These are phyloP conservation scores for Sebastes vulpes DNA, from an alignment of 2,797 vertebrate species.

Conservation along the genomic window DNA sequence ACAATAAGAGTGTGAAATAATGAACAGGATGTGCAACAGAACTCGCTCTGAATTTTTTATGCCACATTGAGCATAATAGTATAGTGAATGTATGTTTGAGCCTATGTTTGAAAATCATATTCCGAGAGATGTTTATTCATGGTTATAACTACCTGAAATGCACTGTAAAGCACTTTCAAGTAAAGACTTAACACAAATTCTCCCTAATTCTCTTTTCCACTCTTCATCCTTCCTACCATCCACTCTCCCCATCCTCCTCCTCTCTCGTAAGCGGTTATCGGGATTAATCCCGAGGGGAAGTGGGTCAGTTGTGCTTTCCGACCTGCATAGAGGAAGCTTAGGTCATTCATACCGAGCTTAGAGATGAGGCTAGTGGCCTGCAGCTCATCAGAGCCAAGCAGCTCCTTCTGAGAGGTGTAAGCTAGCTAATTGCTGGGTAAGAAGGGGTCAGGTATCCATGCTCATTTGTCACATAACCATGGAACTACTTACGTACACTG, in stretches of 20 bases:
- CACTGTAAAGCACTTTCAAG: neutral
- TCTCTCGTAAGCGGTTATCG: constrained; percentile 22
- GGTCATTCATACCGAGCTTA: constrained; percentile 40
- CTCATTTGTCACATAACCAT: constrained; percentile 11
- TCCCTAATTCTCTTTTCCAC: neutral
- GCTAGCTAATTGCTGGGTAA: constrained; percentile 21
- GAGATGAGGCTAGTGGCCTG: constrained; percentile 11
- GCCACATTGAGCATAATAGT: neutral
- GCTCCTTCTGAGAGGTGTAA: constrained; percentile 14
- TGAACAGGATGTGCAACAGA: neutral
- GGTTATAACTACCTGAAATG: neutral
- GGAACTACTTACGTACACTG: neutral
- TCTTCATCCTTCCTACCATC: neutral
- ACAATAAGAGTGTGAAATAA: neutral
- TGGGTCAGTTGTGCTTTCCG: constrained; percentile 58
- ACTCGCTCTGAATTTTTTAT: neutral
- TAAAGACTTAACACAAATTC: neutral
- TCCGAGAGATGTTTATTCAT: neutral
- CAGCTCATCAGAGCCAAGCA: neutral
- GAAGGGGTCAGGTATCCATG: constrained; percentile 21
- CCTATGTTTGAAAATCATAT: neutral
- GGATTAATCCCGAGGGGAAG: constrained; percentile 54
- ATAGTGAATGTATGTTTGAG: neutral
- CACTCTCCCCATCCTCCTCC: neutral
- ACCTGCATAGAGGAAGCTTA: constrained; percentile 9